Conservation (phyloP, 2,113 vertebrate genomes). For the Monarcha castaneiventris region DNA sequence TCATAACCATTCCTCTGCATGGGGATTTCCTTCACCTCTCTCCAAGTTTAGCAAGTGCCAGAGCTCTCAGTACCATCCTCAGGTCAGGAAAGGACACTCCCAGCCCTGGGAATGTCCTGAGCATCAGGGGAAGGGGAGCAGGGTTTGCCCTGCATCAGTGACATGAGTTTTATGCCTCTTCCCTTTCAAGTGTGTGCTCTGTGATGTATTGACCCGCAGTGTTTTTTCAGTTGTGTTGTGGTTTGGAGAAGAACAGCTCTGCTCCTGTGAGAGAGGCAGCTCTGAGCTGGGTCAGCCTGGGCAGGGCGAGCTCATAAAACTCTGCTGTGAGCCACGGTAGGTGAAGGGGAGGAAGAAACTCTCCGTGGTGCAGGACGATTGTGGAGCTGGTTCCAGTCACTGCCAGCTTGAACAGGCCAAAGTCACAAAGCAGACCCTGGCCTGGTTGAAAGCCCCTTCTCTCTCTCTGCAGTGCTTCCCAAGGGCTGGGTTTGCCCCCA, state of each 20-base stretch:
- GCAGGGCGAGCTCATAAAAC: background rate
- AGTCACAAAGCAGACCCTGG: background rate
- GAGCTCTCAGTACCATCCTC: background rate
- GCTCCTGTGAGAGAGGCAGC: background rate
- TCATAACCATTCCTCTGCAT: background rate
- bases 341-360: background rate
- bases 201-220: constrained; percentile 28
- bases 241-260: constrained; percentile 6
- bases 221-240: constrained; percentile 63
- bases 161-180: constrained; percentile 34
- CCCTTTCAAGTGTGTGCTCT: constrained; percentile 45
- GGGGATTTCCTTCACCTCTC: background rate
- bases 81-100: background rate
- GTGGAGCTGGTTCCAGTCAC: background rate
- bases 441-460: background rate
- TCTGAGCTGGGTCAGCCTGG: background rate
- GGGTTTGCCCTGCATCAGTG: background rate
- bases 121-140: background rate
- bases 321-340: background rate
- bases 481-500: background rate
- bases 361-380: fast-evolving
- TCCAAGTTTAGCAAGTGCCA: background rate
- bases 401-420: background rate
- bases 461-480: background rate
- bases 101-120: background rate